These are phyloP conservation scores for Bradysia coprophila DNA, from an alignment of 1,140 invertebrate genomes.

Conservation along the genomic window DNA sequence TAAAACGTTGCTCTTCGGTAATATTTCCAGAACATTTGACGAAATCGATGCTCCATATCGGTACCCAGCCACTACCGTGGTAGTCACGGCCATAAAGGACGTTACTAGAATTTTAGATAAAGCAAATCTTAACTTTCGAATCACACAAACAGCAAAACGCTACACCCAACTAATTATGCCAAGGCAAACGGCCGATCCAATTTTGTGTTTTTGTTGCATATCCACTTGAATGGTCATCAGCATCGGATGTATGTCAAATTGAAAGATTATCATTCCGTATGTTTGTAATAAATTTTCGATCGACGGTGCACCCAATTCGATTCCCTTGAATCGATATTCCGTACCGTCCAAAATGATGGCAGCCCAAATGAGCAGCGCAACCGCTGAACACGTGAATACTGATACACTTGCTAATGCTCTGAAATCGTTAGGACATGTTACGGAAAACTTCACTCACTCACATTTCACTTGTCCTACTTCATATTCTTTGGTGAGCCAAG, in stretches of 20 bases:
- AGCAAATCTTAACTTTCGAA: no score
- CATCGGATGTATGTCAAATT: conserved; percentile 64
- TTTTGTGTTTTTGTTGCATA: conserved; percentile 44
- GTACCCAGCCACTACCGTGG: conserved; percentile 34
- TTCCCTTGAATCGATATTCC: neutral
- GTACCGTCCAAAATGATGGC: neutral
- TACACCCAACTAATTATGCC: conserved; percentile 35
- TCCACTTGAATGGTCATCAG: conserved; percentile 61
- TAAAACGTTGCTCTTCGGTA: conserved; percentile 38
- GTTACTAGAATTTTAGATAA: conserved; percentile 30
- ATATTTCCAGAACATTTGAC: conserved; percentile 29
- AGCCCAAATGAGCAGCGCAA: conserved; percentile 33
- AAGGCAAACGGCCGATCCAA: conserved; percentile 38
- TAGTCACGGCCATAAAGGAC: conserved; percentile 39
- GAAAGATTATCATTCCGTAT: conserved; percentile 45
- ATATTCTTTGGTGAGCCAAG: conserved; percentile 67
- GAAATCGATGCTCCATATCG: conserved; percentile 36
- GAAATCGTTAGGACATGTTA: conserved; percentile 4
- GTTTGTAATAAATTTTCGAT: conserved; percentile 32
- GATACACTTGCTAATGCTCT: conserved; percentile 38
- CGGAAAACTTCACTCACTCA: neutral
- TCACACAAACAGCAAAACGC: no score
- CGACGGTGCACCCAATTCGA: conserved; percentile 10
- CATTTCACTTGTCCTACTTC: no score
- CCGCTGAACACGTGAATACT: conserved; percentile 31